Evolutionary conservation across 2,113 vertebrate species (phyloP).

Genomic region (Sphaerodactylus townsendi): DNA sequence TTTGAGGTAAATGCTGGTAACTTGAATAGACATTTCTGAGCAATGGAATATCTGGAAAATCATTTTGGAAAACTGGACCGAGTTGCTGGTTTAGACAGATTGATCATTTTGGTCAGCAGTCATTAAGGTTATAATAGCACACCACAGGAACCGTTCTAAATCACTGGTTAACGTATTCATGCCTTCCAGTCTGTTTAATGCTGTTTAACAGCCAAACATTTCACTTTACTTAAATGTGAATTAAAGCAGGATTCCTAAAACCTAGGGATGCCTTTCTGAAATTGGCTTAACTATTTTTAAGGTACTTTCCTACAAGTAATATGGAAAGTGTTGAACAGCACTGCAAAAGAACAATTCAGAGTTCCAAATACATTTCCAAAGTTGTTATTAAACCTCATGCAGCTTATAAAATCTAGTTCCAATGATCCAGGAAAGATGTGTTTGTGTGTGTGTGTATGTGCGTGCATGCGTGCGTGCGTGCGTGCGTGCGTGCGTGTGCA

Average conservation of each 20-base stretch:
- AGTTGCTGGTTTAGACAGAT: slow-evolving; percentile 58
- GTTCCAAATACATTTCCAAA: slow-evolving; percentile 43
- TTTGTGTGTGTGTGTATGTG: too few species aligned
- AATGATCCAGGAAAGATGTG: not conserved
- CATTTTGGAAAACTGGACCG: slow-evolving; percentile 53
- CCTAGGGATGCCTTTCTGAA: slow-evolving; percentile 25
- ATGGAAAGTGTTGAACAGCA: slow-evolving; percentile 24
- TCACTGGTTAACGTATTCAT: slow-evolving; percentile 54
- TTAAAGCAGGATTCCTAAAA: slow-evolving; percentile 60
- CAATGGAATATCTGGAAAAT: slow-evolving; percentile 42
- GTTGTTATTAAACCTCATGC: slow-evolving; percentile 49
- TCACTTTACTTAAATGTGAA: slow-evolving; percentile 55
- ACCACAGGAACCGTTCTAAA: slow-evolving; percentile 65
- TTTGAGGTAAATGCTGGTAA: slow-evolving; percentile 48
- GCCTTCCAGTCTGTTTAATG: slow-evolving; percentile 55
- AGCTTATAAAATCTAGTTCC: slow-evolving; percentile 36
- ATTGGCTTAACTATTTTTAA: slow-evolving; percentile 41
- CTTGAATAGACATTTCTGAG: slow-evolving; percentile 50
- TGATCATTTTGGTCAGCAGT: slow-evolving; percentile 59
- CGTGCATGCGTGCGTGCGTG: too few species aligned
- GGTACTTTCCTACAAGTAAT: slow-evolving; percentile 59
- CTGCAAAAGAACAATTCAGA: slow-evolving; percentile 5
- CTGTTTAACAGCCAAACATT: slow-evolving; percentile 53
- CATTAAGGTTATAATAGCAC: slow-evolving; percentile 28
- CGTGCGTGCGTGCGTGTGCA: too few species aligned